Conservation (phyloP, 2,113 vertebrate species). For the Atlantisia rogersi region DNA sequence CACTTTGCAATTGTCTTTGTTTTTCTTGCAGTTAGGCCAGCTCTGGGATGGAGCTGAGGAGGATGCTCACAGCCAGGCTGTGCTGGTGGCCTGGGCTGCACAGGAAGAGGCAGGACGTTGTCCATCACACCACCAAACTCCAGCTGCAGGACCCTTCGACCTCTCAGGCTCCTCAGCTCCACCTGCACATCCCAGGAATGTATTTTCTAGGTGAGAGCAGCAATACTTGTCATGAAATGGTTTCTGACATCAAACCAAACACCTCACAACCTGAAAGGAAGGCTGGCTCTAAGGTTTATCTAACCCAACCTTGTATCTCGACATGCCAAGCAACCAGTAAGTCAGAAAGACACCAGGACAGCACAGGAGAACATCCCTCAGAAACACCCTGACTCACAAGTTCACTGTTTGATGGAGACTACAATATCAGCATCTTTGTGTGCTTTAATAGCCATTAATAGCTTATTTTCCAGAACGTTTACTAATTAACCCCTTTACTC, state of each 20-base stretch:
- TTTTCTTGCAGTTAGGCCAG: not conserved
- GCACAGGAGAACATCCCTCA: not conserved
- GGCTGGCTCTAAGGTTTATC: not conserved
- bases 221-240: not conserved
- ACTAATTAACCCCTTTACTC: not conserved
- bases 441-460: not conserved
- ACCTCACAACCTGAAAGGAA: not conserved
- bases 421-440: not conserved
- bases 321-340: rapidly evolving
- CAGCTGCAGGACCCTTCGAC: not conserved
- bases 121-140: not conserved
- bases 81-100: not conserved
- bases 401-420: rapidly evolving
- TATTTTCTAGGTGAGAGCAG: not conserved
- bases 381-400: not conserved
- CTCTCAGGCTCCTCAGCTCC: not conserved
- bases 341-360: rapidly evolving
- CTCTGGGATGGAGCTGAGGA: not conserved
- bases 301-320: rapidly evolving
- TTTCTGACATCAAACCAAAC: not conserved
- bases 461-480: not conserved
- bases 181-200: not conserved
- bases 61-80: not conserved
- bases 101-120: too few species aligned
- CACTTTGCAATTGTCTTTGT: not conserved